A percentile compares a stretch with the other conserved stretches of the same genome.
Evolutionary conservation across 2,888 invertebrate genomes (phyloP).

Genomic region (Drosophila falleni): DNA sequence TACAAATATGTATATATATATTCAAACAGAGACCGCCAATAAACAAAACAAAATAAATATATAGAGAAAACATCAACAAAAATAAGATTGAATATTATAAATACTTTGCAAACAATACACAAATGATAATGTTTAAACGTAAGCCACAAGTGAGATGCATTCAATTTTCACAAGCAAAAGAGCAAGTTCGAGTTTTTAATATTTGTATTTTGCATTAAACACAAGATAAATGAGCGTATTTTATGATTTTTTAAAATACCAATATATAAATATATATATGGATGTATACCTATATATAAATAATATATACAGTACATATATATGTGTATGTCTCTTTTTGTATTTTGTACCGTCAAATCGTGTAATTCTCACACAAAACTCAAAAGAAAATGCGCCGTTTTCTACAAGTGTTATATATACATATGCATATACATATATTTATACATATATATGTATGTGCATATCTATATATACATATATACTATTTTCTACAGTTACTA

Average conservation of each 20-base stretch:
- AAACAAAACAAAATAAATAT: slow-evolving; percentile 51
- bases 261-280: slow-evolving; percentile 36
- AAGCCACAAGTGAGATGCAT: slow-evolving; percentile 74
- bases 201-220: slow-evolving; percentile 75
- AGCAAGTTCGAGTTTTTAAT: slow-evolving; percentile 68
- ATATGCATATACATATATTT: slow-evolving; percentile 31
- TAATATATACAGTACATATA: slow-evolving; percentile 60
- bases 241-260: slow-evolving; percentile 77
- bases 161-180: slow-evolving; percentile 65
- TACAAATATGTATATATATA: slow-evolving; percentile 40
- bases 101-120: slow-evolving; percentile 47
- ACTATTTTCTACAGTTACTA: slow-evolving; percentile 75
- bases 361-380: slow-evolving; percentile 70
- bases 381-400: slow-evolving; percentile 55
- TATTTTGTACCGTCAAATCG: slow-evolving; percentile 77
- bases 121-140: slow-evolving; percentile 58
- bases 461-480: slow-evolving; percentile 50
- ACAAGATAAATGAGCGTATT: slow-evolving; percentile 61
- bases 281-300: slow-evolving; percentile 43
- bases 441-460: slow-evolving; percentile 29
- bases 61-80: slow-evolving; percentile 2
- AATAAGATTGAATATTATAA: slow-evolving; percentile 31
- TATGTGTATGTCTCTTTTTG: slow-evolving; percentile 73
- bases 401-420: slow-evolving; percentile 58
- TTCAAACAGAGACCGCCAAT: slow-evolving; percentile 70